These are phyloP conservation scores for Anomalospiza imberbis DNA, from an alignment of 2,797 vertebrate genomes.

Conservation along the genomic window DNA sequence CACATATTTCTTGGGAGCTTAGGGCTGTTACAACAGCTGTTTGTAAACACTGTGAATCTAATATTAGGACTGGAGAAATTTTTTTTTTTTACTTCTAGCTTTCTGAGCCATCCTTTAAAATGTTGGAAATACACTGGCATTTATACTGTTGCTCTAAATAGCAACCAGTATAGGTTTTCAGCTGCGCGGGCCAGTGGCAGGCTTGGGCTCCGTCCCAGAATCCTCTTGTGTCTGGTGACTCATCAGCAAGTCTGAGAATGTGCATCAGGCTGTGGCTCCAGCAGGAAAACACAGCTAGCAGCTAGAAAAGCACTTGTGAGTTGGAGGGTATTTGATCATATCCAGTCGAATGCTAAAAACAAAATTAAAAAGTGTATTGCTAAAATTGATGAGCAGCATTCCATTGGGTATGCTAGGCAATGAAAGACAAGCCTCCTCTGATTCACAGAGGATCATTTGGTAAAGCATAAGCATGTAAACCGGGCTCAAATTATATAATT, in stretches of 20 bases:
- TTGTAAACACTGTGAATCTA: conserved; percentile 72
- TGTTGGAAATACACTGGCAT: conserved; percentile 49
- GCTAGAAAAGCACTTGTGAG: not conserved
- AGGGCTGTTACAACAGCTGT: conserved; percentile 71
- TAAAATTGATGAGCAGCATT: not conserved
- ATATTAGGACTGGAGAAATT: conserved; percentile 3
- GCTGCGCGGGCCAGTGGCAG: conserved; percentile 34
- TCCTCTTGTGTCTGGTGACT: conserved; percentile 60
- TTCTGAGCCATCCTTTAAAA: conserved; percentile 56
- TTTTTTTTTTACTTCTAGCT: not conserved
- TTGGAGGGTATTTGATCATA: not conserved
- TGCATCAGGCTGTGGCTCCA: not conserved
- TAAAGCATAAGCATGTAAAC: not conserved
- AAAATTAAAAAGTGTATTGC: not conserved
- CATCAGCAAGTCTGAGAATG: conserved; percentile 62
- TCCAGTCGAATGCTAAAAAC: not conserved
- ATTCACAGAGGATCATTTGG: not conserved
- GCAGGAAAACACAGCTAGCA: not conserved
- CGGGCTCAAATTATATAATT: not conserved
- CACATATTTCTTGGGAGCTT: conserved; percentile 65
- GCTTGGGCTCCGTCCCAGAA: conserved; percentile 53
- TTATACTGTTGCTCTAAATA: conserved; percentile 70
- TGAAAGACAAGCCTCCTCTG: not conserved
- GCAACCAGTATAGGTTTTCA: conserved; percentile 66
- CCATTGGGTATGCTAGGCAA: not conserved